Base-by-base conservation (phyloP, 2,113 vertebrate species). In the Notarius quadriscutis region DNA sequence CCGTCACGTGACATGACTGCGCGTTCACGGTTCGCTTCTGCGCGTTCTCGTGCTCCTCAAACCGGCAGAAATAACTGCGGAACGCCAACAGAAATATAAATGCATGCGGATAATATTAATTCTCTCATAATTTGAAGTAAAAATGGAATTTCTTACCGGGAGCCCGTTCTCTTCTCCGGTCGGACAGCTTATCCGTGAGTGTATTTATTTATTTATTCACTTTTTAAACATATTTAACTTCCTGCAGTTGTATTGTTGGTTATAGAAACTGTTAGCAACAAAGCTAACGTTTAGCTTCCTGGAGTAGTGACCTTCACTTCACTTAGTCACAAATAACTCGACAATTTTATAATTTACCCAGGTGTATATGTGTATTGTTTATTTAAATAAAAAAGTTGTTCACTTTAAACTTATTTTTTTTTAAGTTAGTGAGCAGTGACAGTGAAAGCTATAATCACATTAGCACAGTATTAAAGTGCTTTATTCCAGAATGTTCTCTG, bases 121-220 rank as follows among this genome's bases (percentile, higher is more conserved):
- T 55, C 12, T 67, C 4, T 78, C 15, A 84, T 27, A 48, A 14
- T 30, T 93, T 86, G 92, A 91, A 85, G 90, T 92, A 80, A 94
- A 81, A 34, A 97, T 98, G 95, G 97, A 99, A 88, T 98, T 97
- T 93, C 95, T 99, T 8, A 93, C 97, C 78, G 97, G 96, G 84
- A 97, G 95, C 92, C 94, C 97, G 1, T 98, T 97, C 90, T 96
- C 96, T 75, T 96, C 97, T 85, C 96, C 96, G 0, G 97, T 98
- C 85, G 97, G 97, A 15, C 97, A 99, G 90, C 96, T 96, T 90
- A 96, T 98, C 89, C 97, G 97, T 98, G 91, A 97, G 96, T 92
- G 77, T 69, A 72, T 69, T 27, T 77, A 18, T 77, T 62, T 15
- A 0, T 51, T 20, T 2, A n/a, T 67, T 3, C 15, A n/a, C 30